Base-by-base conservation (phyloP, 2,113 vertebrate genomes). In the Rhagologus leucostigma region DNA sequence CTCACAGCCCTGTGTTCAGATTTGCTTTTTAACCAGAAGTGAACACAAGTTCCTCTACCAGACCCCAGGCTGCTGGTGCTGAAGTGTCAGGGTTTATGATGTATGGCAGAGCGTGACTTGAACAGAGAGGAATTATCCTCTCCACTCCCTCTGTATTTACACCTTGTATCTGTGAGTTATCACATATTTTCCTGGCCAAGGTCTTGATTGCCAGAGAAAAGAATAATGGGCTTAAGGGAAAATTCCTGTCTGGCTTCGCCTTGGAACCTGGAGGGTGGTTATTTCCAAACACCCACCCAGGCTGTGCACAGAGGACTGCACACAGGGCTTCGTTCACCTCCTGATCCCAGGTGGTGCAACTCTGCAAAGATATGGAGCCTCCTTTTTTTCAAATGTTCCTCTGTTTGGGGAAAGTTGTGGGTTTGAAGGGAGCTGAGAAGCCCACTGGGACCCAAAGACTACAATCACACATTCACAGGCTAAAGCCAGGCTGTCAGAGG, bases 101-200 rank as follows among this genome's bases (percentile, higher is more conserved):
- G 55, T 22, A 95, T 93, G 44, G 78, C 46, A 11, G 70, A 71
- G 19, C 77, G 94, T 92, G 95, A 96, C 47, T 70, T 27, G 63
- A 9, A 55, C 55, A 67, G 55, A 93, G 91, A 97, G 80, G 94
- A 96, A 97, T 95, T 85, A 39, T 70, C 62, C 67, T 80, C 52
- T 87, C 88, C 95, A 53, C 91, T 92, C 88, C 97, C 81, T 82
- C 84, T 91, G 77, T 78, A 85, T 94, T 96, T 96, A 89, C 75
- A 71, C 80, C 55, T 80, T 57, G 63, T 50, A 27, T 85, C 75
- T 49, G 11, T 96, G 94, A 97, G 44, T 93, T 96, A 97, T 89
- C 65, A 42, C 70, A 10, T 50, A 68, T 87, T 93, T 52, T 82
- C 55, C 71, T 78, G 71, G 78, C 77, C 96, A 97, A 95, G 96